Conservation (phyloP, 2,797 vertebrate species). For the Helostoma temminkii region DNA sequence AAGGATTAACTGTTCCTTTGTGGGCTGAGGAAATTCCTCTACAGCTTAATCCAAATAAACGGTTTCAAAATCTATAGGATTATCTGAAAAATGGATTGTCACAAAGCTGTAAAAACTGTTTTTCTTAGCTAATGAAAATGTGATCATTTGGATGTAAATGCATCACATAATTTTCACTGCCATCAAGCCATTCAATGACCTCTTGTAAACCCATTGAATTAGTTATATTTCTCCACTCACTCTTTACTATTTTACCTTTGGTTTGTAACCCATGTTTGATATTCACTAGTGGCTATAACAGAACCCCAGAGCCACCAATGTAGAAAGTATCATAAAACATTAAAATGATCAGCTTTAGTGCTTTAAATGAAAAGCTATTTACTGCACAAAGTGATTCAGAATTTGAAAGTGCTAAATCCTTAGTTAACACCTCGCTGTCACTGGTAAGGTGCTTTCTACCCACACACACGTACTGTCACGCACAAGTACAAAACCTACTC, state of each 20-base stretch:
- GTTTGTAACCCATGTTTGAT: slow-evolving; percentile 11
- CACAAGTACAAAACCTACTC: not conserved
- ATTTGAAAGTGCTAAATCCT: slow-evolving; percentile 15
- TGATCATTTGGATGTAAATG: not conserved
- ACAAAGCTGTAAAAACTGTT: not conserved
- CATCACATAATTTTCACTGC: not conserved
- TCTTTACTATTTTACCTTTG: not conserved
- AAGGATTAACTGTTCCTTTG: slow-evolving; percentile 8
- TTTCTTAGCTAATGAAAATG: not conserved
- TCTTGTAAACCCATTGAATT: not conserved
- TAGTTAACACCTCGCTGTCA: slow-evolving; percentile 16
- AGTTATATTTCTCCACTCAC: not conserved
- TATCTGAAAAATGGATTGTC: not conserved
- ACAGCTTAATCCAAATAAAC: not conserved
- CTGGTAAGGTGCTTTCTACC: too few relatives aligned
- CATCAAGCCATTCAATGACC: not conserved
- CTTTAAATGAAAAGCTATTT: slow-evolving; percentile 38
- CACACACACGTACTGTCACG: slow-evolving; percentile 30
- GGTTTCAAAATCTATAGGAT: not conserved
- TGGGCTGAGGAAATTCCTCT: not conserved
- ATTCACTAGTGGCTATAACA: too few relatives aligned
- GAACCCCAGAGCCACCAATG: not conserved
- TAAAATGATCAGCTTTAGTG: slow-evolving; percentile 1
- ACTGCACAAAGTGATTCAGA: slow-evolving; percentile 29
- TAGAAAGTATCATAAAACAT: slow-evolving; percentile 6